Evolutionary conservation across 2,113 vertebrate genomes (phyloP).

Genomic region (Motacilla tschutschensis): DNA sequence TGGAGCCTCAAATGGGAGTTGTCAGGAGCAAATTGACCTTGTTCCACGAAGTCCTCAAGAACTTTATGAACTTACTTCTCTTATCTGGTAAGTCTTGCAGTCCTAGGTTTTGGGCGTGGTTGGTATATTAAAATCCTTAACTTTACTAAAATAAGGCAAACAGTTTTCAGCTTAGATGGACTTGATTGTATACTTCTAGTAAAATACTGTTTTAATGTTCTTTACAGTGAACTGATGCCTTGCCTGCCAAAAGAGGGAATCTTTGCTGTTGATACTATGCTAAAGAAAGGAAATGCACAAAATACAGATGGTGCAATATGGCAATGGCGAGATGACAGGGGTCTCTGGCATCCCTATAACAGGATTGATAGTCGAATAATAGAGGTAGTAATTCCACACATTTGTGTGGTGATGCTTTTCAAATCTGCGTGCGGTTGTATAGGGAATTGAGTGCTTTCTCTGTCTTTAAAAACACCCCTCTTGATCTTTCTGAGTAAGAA

Average conservation of each 20-base stretch:
- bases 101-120: neutral
- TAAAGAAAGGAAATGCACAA: slow-evolving; percentile 97
- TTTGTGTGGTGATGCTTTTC: neutral
- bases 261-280: slow-evolving; percentile 96
- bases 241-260: slow-evolving; percentile 98
- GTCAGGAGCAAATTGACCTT: slow-evolving; percentile 97
- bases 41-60: slow-evolving; percentile 97
- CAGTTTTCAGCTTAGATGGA: neutral
- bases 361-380: slow-evolving; percentile 98
- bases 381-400: slow-evolving; percentile 82
- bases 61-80: slow-evolving; percentile 95
- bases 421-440: neutral
- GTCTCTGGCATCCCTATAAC: slow-evolving; percentile 98
- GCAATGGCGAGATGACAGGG: slow-evolving; percentile 97
- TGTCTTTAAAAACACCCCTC: neutral
- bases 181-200: neutral
- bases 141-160: neutral
- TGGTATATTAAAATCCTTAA: neutral
- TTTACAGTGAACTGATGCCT: slow-evolving; percentile 94
- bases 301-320: slow-evolving; percentile 96
- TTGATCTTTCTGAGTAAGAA: neutral
- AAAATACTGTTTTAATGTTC: slow-evolving; percentile 34
- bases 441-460: neutral
- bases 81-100: slow-evolving; percentile 87
- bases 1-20: slow-evolving; percentile 94